Evolutionary conservation across 2,797 vertebrate genomes (phyloP), one percentile per base, ranked within the genome.

Genomic region (Karalla daura): DNA sequence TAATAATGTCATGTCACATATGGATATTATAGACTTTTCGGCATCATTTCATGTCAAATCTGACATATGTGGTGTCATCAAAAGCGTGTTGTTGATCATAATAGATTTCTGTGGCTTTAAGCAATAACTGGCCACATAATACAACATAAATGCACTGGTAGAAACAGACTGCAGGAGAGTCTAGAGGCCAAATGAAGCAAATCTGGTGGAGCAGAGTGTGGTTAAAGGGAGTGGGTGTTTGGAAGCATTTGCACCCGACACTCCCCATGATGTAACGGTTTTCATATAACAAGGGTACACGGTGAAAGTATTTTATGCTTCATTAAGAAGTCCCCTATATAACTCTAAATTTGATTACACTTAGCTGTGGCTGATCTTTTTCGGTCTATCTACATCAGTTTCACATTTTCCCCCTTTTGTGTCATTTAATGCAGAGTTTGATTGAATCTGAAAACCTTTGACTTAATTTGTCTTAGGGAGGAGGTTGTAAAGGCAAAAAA

Each of bases 251-350:
- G 51, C 58, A 40, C 18, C 18, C 40, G 51, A 51, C 73, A 70
- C 52, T 74, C 80, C 72, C 69, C 23, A 28, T 86, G 74, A 83
- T 54, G 71, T 82, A 55, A 82, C 53, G 36, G 9, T 65, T 50
- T 27, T 70, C 59, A 64, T 62, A 64, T 56, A 67, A 45, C 25
- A 35, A 66, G 55, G 67, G 59, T 67, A 59, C 60, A 32, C 41
- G 64, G 27, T 66, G 13, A 61, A 70, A 63, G 20, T 41, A n/a
- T 40, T 60, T 78, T 54, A 74, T 63, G 47, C 46, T 33, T 43
- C 69, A 59, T 78, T 59, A 44, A 78, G 70, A 75, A 20, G 20
- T 69, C 69, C 52, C 53, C 63, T 71, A 67, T 67, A 76, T 44
- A n/a, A 12, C 25, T 7, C 15, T 45, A 54, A 53, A 80, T 78